Evolutionary conservation across 2,888 invertebrate genomes (phyloP).

Genomic region (Pomacea canaliculata): DNA sequence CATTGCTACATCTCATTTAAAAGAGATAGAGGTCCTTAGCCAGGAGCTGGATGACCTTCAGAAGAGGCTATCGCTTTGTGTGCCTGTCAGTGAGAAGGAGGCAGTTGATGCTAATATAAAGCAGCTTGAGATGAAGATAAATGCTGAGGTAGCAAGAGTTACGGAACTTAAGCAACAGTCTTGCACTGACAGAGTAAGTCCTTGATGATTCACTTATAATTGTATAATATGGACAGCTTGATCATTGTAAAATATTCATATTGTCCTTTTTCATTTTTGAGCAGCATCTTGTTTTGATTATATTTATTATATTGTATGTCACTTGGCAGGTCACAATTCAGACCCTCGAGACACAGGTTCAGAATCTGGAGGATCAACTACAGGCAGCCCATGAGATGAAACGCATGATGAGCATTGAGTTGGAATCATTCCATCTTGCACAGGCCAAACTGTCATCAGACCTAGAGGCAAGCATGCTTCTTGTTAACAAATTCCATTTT

Average conservation of each 20-base stretch:
- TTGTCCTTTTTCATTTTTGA: too few relatives aligned
- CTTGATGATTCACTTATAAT: too few relatives aligned
- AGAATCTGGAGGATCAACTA: neutral
- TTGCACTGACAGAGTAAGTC: neutral
- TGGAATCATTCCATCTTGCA: neutral
- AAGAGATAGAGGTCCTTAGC: neutral
- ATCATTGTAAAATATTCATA: too few relatives aligned
- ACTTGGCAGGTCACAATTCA: neutral
- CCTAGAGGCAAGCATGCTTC: neutral
- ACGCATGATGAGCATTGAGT: neutral
- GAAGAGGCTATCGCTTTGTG: neutral
- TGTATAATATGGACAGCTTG: too few relatives aligned
- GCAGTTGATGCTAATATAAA: neutral
- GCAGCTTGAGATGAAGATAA: neutral
- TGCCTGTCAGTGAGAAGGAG: neutral
- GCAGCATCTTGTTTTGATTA: too few relatives aligned
- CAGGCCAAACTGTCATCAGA: slow-evolving; percentile 4
- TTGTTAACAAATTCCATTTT: neutral
- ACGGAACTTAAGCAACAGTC: neutral
- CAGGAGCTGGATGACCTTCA: neutral
- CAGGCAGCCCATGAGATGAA: slow-evolving; percentile 7
- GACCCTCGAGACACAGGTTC: neutral
- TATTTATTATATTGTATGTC: neutral
- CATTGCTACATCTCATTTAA: neutral
- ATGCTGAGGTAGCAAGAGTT: neutral